These are phyloP conservation scores for Parasteatoda lunata DNA, from an alignment of 2,888 invertebrate species.

Conservation along the genomic window DNA sequence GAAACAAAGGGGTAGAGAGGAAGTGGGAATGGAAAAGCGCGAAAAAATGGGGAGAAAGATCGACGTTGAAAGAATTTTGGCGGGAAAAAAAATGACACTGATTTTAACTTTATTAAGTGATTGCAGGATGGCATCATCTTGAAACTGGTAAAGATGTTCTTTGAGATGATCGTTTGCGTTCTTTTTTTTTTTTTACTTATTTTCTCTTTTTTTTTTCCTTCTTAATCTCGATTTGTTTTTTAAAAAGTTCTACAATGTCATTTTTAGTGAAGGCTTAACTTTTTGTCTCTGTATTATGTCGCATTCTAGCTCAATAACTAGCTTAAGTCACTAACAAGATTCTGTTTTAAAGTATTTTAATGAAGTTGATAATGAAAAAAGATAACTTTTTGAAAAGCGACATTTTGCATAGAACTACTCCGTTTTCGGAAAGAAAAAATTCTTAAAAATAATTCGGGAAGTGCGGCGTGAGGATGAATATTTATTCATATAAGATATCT, in stretches of 20 bases:
- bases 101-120: conserved; percentile 66
- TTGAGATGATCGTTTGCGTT: conserved; percentile 15
- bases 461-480: too few species aligned
- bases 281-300: background rate
- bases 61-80: conserved; percentile 30
- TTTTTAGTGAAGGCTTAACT: background rate
- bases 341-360: too few species aligned
- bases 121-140: conserved; percentile 36
- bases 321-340: too few species aligned
- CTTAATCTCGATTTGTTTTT: conserved; percentile 9
- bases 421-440: too few species aligned
- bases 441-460: too few species aligned
- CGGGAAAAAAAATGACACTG: conserved; percentile 32
- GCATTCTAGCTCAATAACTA: background rate
- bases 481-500: too few species aligned
- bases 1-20: conserved; percentile 45
- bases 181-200: conserved; percentile 3
- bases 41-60: background rate
- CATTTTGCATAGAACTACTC: too few species aligned
- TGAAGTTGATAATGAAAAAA: too few species aligned
- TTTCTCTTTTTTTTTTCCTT: background rate
- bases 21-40: conserved; percentile 4
- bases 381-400: too few species aligned
- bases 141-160: conserved; percentile 4
- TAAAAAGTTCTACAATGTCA: background rate